Evolutionary conservation across 2,888 invertebrate genomes (phyloP).

Genomic region (Andrena fulva): DNA sequence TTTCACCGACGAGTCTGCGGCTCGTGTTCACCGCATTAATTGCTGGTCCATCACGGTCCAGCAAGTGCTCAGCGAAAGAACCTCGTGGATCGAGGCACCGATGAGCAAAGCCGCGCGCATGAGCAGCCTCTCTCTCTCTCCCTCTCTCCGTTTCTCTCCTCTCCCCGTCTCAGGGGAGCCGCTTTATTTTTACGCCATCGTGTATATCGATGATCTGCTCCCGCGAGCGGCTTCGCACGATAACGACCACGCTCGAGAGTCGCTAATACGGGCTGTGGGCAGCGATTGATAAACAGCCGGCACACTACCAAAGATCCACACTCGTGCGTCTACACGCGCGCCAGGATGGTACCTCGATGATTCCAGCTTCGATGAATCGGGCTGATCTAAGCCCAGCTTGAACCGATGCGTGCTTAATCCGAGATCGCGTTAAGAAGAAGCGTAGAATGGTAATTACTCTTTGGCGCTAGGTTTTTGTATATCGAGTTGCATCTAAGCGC

Average conservation of each 20-base stretch:
- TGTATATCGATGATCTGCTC: constrained; percentile 66
- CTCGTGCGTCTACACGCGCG: background rate
- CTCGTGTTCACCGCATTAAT: constrained; percentile 7
- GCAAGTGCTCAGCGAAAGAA: constrained; percentile 5
- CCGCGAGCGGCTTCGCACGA: constrained; percentile 55
- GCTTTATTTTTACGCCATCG: constrained; percentile 69
- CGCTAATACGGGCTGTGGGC: constrained; percentile 61
- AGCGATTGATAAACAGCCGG: constrained; percentile 66
- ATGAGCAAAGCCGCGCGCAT: constrained; percentile 27
- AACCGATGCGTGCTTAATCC: too few species aligned
- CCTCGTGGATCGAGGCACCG: constrained; percentile 31
- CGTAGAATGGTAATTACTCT: too few species aligned
- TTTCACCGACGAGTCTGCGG: background rate
- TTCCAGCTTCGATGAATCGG: too few species aligned
- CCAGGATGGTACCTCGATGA: background rate
- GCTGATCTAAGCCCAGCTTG: too few species aligned
- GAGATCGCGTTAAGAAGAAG: too few species aligned
- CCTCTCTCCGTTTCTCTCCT: background rate
- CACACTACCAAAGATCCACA: constrained; percentile 16
- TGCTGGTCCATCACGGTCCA: constrained; percentile 9
- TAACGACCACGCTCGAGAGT: constrained; percentile 61
- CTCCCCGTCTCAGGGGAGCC: constrained; percentile 5
- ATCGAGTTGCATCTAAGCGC: too few species aligned
- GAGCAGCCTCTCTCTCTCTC: constrained; percentile 11
- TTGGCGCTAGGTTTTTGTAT: too few species aligned